Evolutionary conservation across 2,888 invertebrate genomes (phyloP), one percentile per base, ranked within the genome.

Genomic region (Sphaeridia pumilis): DNA sequence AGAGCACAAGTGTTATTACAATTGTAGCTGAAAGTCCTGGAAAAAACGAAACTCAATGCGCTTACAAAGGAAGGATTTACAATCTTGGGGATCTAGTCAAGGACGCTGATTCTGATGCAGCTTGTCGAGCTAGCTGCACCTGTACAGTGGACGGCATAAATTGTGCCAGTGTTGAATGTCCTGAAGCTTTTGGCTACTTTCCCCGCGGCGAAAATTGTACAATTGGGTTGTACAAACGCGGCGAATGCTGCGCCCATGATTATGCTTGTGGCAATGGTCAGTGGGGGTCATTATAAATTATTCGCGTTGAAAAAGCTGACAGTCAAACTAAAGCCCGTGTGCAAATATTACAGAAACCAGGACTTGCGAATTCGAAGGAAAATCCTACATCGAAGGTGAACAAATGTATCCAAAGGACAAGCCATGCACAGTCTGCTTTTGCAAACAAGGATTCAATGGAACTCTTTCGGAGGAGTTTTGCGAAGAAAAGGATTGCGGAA

Each of bases 81-180:
- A 35, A 46, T 14, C 43, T 60, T 20, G 61, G 63, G 34, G 58
- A 59, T 31, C 28, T 25, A 20, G 55, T 64, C 5, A 49, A 49
- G 5, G 60, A 56, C 52, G 64, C 62, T 1, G 60, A 60, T 20
- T 58, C 57, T 12, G 52, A 48, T 24, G 41, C 49, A 34, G 58
- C 56, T 21, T 64, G 64, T 34, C 55, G 64, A 10, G 58, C 58
- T 12, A 54, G 55, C 20, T 64, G 64, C 44, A 48, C 52, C 4
- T 64, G 64, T 38, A 42, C 52, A 4, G 36, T 45, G 4, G n/a
- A 22, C 27, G 52, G 49, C 1, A 63, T 64, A 24, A 43, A 44
- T 4, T 64, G 64, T 56, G 63, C 63, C 7, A 53, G 47, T 50
- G 60, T 64, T 14, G 63, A 63, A 36, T 64, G 64, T 52, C 60